A percentile compares a stretch with the other conserved stretches of the same genome.
phyloP scores from a whole-genome alignment of 2,888 invertebrate genomes.

The Cecidostiba fungosa region DNA sequence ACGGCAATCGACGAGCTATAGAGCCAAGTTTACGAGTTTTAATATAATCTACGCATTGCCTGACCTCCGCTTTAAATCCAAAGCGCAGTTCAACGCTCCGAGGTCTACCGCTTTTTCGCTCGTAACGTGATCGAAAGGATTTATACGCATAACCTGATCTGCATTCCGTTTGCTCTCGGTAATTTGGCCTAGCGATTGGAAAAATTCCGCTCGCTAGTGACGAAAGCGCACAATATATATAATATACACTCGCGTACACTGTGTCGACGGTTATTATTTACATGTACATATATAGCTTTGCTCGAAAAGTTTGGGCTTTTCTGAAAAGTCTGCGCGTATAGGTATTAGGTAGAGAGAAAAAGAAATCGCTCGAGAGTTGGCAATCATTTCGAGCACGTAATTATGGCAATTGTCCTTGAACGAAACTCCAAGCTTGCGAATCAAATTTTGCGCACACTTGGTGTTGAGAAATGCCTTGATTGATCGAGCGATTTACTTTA shows the following conservation, averaged over 20 bases:
- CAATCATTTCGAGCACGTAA: constrained; percentile 27
- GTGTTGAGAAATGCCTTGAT: neutral
- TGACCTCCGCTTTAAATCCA: constrained; percentile 42
- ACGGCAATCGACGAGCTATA: neutral
- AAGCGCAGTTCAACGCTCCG: constrained; percentile 47
- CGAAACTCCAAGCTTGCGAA: constrained; percentile 14
- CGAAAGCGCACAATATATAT: neutral
- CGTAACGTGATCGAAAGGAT: neutral
- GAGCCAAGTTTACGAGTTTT: neutral
- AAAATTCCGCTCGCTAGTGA: neutral
- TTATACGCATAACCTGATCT: neutral
- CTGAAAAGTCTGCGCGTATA: neutral
- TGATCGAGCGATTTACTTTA: neutral
- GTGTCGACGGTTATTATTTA: too few species aligned
- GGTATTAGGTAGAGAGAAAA: neutral
- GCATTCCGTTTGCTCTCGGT: neutral
- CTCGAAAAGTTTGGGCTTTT: neutral
- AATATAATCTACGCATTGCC: neutral
- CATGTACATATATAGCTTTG: neutral
- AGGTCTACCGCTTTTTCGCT: constrained; percentile 45
- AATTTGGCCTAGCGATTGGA: neutral
- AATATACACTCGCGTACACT: neutral
- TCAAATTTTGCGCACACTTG: neutral
- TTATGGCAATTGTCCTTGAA: constrained; percentile 24
- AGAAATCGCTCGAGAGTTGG: constrained; percentile 3